Base-by-base conservation (phyloP, 2,113 vertebrate genomes). In the Argyrosomus japonicus region DNA sequence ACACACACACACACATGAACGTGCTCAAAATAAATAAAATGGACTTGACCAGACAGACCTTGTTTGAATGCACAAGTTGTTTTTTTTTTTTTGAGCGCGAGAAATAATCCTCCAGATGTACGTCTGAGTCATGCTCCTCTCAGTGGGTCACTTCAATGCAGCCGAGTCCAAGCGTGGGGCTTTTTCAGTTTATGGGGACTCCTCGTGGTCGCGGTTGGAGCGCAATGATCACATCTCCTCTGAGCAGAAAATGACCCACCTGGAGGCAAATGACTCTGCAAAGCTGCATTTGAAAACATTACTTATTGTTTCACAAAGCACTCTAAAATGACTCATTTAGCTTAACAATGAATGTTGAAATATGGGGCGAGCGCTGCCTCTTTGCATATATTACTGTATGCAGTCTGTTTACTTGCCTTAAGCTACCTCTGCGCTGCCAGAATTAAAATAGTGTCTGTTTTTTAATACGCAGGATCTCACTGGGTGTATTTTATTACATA, bases 81-180 rank as follows among this genome's bases (percentile, higher is more conserved):
- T 32, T 32, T 32, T 5, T 32, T 32, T 32, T 32, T 32, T 32
- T 32, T 6, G 32, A 32, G 32, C 32, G 32, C 62, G 51, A 23
- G 32, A 64, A 77, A 69, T 61, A 74, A 82, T 80, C 54, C 48
- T 75, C 43, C 77, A 77, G 76, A 64, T 82, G 78, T 43, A 63
- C 1, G 0, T 75, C 50, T 79, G 75, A 83, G 82, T 88, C 84
- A 75, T 10, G 73, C 68, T 67, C 61, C 65, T 76, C 83, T 64
- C 72, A n/a, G 48, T 36, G 47, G 68, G 47, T 11, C 6, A 32
- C 51, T 56, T 70, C 53, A 60, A 10, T 18, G 2, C 58, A 50
- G 62, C 25, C 17, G 32, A 50, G 68, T 64, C 40, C 15, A 3
- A 48, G 43, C 50, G 23, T 48, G 13, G 25, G 19, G 21, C 18